Evolutionary conservation across 2,888 invertebrate species (phyloP).

Genomic region (Ptycholaimellus sp.): DNA sequence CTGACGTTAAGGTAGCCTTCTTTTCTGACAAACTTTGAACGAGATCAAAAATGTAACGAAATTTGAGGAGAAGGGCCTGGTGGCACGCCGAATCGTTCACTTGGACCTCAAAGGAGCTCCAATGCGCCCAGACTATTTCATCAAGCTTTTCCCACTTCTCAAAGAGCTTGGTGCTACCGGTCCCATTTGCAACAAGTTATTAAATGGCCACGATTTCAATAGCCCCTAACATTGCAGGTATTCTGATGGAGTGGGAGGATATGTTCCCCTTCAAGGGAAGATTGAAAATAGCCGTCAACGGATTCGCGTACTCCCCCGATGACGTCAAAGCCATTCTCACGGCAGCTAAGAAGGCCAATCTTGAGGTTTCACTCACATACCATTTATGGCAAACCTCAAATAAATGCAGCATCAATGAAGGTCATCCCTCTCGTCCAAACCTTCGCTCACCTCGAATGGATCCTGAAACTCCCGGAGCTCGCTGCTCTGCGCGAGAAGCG

Average conservation of each 20-base stretch:
- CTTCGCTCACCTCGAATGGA: constrained; percentile 30
- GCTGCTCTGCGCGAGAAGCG: constrained; percentile 41
- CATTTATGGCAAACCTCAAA: constrained; percentile 20
- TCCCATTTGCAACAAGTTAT: neutral
- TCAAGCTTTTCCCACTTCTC: constrained; percentile 5
- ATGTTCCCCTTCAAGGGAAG: constrained; percentile 35
- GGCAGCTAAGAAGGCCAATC: neutral
- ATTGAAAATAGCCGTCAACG: constrained; percentile 17
- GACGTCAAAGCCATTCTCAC: neutral
- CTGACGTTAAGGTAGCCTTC: too few species aligned
- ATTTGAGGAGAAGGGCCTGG: too few species aligned
- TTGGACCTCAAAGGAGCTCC: constrained; percentile 9
- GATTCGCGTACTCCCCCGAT: neutral
- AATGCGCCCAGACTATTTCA: constrained; percentile 2
- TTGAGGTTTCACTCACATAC: constrained; percentile 3
- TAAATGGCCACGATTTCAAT: neutral
- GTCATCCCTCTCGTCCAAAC: constrained; percentile 34
- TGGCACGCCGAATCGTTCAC: constrained; percentile 4
- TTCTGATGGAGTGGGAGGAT: constrained; percentile 38
- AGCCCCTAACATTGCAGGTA: constrained; percentile 17
- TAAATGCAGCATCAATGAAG: too few species aligned
- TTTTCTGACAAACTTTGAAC: too few species aligned
- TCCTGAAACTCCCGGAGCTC: constrained; percentile 46
- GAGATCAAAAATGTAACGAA: too few species aligned
- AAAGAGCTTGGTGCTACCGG: constrained; percentile 11